These are phyloP conservation scores for Tipula helvola DNA, from an alignment of 2,888 invertebrate genomes.

Conservation along the genomic window DNA sequence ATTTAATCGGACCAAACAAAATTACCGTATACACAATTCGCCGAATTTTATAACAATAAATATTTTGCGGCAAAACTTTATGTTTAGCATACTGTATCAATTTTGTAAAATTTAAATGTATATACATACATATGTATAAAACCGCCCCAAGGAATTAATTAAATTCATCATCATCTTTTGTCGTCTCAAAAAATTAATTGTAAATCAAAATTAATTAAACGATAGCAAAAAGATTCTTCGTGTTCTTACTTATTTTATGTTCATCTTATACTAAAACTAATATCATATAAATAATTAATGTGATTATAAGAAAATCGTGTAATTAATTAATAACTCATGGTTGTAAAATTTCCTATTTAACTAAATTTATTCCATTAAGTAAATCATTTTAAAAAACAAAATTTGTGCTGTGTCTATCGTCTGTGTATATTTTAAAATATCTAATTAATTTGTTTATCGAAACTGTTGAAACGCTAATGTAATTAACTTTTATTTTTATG, in stretches of 20 bases:
- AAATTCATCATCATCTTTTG: background rate
- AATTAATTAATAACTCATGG: background rate
- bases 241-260: background rate
- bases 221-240: background rate
- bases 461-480: background rate
- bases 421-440: background rate
- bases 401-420: background rate
- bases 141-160: background rate
- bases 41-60: background rate
- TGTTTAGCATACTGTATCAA: too few species aligned
- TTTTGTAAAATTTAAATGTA: too few species aligned
- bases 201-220: background rate
- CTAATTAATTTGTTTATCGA: background rate
- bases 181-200: background rate
- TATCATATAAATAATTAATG: too few species aligned
- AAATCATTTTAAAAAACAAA: background rate
- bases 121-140: too few species aligned
- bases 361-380: background rate
- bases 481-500: background rate
- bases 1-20: background rate
- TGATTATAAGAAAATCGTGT: background rate
- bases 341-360: background rate
- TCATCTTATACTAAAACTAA: background rate
- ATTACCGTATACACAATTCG: background rate
- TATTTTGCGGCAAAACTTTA: too few species aligned